Conservation (phyloP, 1,140 invertebrate species). For the Leptinotarsa texana region DNA sequence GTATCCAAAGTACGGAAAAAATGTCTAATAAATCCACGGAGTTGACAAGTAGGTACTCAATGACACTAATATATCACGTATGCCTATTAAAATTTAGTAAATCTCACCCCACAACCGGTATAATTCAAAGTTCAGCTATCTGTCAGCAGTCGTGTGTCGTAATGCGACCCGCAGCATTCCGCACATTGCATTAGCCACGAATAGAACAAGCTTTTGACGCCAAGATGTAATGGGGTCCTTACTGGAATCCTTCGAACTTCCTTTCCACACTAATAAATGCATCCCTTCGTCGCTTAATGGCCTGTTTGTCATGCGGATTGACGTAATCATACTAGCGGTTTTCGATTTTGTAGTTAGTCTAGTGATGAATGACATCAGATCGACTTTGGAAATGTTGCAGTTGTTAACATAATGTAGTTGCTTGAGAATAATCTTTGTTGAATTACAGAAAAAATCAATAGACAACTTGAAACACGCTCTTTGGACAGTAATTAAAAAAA, state of each 20-base stretch:
- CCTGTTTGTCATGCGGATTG: constrained; percentile 27
- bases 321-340: background rate
- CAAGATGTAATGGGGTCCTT: constrained; percentile 26
- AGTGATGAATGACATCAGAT: background rate
- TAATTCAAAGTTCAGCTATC: constrained; percentile 32
- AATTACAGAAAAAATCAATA: too few relatives aligned
- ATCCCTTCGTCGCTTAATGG: constrained; percentile 27
- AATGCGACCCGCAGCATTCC: constrained; percentile 37
- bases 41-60: too few relatives aligned
- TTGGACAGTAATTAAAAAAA: too few relatives aligned
- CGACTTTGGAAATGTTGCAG: too few relatives aligned
- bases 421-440: too few relatives aligned
- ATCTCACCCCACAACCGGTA: constrained; percentile 9
- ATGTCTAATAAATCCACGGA: too few relatives aligned
- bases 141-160: constrained; percentile 38
- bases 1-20: too few relatives aligned
- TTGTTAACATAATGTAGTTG: too few relatives aligned
- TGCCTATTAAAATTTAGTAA: constrained; percentile 12
- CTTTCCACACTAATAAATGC: constrained; percentile 28
- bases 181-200: constrained; percentile 31
- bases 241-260: constrained; percentile 29
- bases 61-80: too few relatives aligned
- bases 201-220: constrained; percentile 29
- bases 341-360: background rate
- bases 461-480: too few relatives aligned